Evolutionary conservation across 2,797 vertebrate genomes (phyloP).

Genomic region (Crenichthys baileyi): DNA sequence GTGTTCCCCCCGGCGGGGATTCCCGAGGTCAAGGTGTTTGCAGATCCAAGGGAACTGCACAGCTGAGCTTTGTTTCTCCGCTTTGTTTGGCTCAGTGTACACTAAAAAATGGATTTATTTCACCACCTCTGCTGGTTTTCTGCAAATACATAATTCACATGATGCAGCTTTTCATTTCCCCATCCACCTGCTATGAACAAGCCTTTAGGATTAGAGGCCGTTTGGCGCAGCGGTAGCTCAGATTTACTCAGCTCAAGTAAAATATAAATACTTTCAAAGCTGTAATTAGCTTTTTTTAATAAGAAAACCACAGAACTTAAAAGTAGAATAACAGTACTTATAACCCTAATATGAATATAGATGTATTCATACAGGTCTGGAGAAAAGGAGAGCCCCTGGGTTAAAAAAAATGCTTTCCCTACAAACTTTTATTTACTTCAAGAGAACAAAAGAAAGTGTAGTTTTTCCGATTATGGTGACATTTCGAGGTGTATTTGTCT

Average conservation of each 20-base stretch:
- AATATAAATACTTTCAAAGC: constrained; percentile 66
- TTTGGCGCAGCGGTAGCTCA: constrained; percentile 42
- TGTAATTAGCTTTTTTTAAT: constrained; percentile 55
- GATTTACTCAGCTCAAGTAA: constrained; percentile 64
- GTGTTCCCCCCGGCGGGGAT: constrained; percentile 42
- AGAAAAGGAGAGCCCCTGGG: constrained; percentile 9
- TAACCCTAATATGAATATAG: constrained; percentile 4
- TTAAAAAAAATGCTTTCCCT: constrained; percentile 30
- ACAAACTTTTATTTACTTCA: constrained; percentile 14
- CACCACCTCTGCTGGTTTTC: constrained; percentile 4
- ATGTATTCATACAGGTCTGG: constrained; percentile 24
- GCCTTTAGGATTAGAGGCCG: constrained; percentile 38
- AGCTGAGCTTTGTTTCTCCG: constrained; percentile 29
- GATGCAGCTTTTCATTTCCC: constrained; percentile 56
- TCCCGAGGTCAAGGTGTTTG: constrained; percentile 41
- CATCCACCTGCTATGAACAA: constrained; percentile 42
- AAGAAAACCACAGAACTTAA: constrained; percentile 18
- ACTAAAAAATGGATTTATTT: constrained; percentile 48
- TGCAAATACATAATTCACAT: constrained; percentile 70
- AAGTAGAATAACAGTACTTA: constrained; percentile 14
- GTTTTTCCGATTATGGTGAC: constrained; percentile 7
- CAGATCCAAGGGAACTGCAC: constrained; percentile 47
- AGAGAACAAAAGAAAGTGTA: constrained; percentile 3
- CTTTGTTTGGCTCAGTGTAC: constrained; percentile 47
- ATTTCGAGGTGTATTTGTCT: constrained; percentile 30